Evolutionary conservation across 2,113 vertebrate genomes (phyloP).

Genomic region (Sapayoa aenigma): DNA sequence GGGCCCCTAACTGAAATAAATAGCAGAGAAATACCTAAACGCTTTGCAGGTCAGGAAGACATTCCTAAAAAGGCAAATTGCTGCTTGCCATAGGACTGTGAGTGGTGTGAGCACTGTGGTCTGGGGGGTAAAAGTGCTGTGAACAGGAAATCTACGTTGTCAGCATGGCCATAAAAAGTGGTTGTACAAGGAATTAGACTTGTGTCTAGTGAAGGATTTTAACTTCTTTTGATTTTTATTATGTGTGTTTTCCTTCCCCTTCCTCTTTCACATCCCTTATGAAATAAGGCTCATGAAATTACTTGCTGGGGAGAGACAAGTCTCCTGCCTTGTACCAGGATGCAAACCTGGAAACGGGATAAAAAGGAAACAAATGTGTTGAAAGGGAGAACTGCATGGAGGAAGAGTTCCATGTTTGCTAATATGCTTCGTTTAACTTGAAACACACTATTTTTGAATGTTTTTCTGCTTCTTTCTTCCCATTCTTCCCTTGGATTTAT

Average conservation of each 20-base stretch:
- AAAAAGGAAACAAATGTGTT: neutral
- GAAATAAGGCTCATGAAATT: neutral
- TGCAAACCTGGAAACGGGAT: neutral
- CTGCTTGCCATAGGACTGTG: neutral
- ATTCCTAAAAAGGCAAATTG: rapidly evolving
- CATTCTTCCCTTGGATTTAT: neutral
- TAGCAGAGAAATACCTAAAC: neutral
- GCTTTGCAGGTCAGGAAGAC: neutral
- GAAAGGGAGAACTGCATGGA: neutral
- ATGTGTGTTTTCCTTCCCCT: neutral
- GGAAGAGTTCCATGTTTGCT: neutral
- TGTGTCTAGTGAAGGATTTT: neutral
- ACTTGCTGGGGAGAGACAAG: neutral
- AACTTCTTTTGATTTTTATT: neutral
- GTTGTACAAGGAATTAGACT: rapidly evolving
- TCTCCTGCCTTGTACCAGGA: neutral
- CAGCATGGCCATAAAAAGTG: neutral
- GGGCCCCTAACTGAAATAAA: neutral
- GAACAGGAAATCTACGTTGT: neutral
- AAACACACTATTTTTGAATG: neutral
- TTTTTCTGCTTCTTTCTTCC: neutral
- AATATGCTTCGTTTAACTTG: neutral
- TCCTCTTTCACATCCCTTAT: neutral
- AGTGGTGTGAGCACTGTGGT: neutral
- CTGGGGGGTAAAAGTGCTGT: neutral